Evolutionary conservation across 2,888 invertebrate genomes (phyloP), one percentile per base, ranked within the genome.

Genomic region (Aspidiotus rigidus): DNA sequence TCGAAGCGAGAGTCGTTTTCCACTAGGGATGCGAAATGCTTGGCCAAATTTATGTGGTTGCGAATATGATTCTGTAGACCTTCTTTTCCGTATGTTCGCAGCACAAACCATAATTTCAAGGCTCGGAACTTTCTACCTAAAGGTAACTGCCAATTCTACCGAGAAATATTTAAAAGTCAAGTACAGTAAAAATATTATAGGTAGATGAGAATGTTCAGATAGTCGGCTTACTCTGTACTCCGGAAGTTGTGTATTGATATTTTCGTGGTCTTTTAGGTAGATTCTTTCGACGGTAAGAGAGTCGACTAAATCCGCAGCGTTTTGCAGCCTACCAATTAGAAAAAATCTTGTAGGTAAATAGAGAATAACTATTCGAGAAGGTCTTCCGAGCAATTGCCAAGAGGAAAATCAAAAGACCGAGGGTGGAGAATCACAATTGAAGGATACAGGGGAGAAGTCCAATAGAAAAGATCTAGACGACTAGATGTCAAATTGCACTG

Each of bases 41-140:
- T 81, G 0, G 96, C 94, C 72, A 95, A 79, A 7, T 78, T 77
- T 10, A 90, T 83, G 73, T 90, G 89, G 70, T 85, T 83, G 69
- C 93, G 83, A 40, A 96, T 86, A 76, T 89, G 85, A 7, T 83
- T 83, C 74, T 89, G 86, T 7, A 96, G 79, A 6, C 91, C 90
- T 75, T 87, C 85, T 6, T 87, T 84, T 0, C 96, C 96, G 74
- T 89, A 88, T 70, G 88, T 80, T 72, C 93, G 83, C 74, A 96
- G 79, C 0, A 92, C 92, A 72, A 93, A 91, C 96, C 96, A 96
- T n/a, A 96, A 79, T 78, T 96, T 96, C 17, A 96, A 79, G 0
- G 96, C 85, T 61, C 95, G 84, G 77, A 96, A 95, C 73, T 93
- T 82, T 57, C 95, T 83, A 0, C 93, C 93, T 39, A 94, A 80